Percentiles rank a stretch among this genome's conserved stretches.
phyloP scores from a whole-genome alignment of 2,888 invertebrate species.

The Epinotia bilunana region DNA sequence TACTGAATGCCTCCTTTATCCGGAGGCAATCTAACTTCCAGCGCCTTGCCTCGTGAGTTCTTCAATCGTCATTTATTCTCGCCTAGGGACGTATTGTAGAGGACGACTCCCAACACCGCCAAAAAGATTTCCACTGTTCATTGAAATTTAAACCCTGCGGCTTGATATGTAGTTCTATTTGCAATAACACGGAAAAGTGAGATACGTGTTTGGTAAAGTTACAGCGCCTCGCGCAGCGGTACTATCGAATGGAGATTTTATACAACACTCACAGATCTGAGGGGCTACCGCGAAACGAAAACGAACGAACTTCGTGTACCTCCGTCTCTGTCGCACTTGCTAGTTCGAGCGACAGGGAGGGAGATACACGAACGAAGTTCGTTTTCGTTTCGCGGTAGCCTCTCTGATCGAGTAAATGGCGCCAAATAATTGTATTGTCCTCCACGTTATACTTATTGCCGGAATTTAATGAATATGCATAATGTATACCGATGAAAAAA shows the following conservation, averaged over 20 bases:
- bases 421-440: too few relatives aligned
- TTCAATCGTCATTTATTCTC: constrained; percentile 9
- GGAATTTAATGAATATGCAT: too few relatives aligned
- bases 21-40: neutral
- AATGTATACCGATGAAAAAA: too few relatives aligned
- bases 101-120: neutral
- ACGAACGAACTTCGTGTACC: too few relatives aligned
- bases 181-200: neutral
- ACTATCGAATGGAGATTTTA: constrained; percentile 10
- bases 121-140: neutral
- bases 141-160: neutral
- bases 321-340: too few relatives aligned
- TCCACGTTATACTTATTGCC: too few relatives aligned
- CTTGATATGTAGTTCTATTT: neutral
- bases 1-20: constrained; percentile 5
- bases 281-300: too few relatives aligned
- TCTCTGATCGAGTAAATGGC: too few relatives aligned
- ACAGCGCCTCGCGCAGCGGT: neutral
- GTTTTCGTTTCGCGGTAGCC: too few relatives aligned
- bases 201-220: neutral
- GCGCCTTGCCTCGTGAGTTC: neutral
- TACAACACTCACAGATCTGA: constrained; percentile 13
- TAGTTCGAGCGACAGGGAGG: too few relatives aligned
- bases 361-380: too few relatives aligned
- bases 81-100: constrained; percentile 6